Base-by-base conservation (phyloP, 2,888 invertebrate genomes). In the Chromoteleia sp. region DNA sequence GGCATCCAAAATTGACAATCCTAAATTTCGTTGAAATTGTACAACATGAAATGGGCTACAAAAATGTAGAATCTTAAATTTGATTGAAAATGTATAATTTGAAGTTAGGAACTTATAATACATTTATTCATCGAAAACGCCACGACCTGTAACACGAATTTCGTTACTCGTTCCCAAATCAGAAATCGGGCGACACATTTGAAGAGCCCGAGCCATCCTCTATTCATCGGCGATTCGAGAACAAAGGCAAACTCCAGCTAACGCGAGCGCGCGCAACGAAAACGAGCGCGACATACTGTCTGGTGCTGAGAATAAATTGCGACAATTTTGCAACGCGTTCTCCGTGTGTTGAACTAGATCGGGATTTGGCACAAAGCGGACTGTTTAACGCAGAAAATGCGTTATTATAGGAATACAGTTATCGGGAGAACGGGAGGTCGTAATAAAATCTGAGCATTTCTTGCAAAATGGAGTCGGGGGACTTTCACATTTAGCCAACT, bases 401-500 rank as follows among this genome's bases (percentile, higher is more conserved):
- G 67, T 61, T 76, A 71, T 81, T 81, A 81, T 54, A 59, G 74
- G 65, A 68, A 59, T 76, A 77, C 76, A 73, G 81, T 73, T 81
- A 73, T 77, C 75, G 70, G 29, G 52, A 48, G 67, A 81, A 54
- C 77, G 73, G 77, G 77, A 81, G 80, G 80, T 75, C 80, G 71
- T 56, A 81, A 81, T 81, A 77, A 76, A 81, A 75, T 73, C 76
- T 77, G 59, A 77, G 77, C 81, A 73, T 81, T 76, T 76, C 71
- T 56, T 50, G 71, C 61, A 67, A 73, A 76, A 71, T 52, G 59
- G 76, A 58, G 67, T 65, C 25, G 17, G 73, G 36, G 14, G 76
- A 81, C 81, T 81, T 81, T 81, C 81, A 77, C 81, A 77, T 81
- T 81, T 73, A 77, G 81, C 73, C 73, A 73, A 81, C 81, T 70